Evolutionary conservation across 1,140 invertebrate species (phyloP).

Genomic region (Sycophaga agraensis): DNA sequence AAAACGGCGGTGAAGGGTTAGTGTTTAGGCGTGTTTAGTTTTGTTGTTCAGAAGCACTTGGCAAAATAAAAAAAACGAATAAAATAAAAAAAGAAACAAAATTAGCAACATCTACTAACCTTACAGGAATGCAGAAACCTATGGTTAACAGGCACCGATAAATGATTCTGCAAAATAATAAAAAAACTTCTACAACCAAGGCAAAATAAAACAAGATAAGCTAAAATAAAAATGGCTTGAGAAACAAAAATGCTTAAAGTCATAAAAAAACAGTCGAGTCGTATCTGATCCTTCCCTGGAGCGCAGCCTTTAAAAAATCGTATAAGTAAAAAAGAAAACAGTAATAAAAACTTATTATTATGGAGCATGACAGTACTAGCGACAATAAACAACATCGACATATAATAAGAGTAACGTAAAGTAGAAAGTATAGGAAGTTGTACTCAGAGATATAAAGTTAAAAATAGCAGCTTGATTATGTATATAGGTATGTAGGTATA

Average conservation of each 20-base stretch:
- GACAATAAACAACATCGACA: conserved; percentile 8
- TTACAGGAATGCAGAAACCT: conserved; percentile 78
- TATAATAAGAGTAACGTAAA: conserved; percentile 17
- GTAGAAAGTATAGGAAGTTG: conserved; percentile 21
- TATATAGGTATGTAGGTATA: too few relatives aligned
- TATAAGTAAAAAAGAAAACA: background rate
- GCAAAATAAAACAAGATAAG: conserved; percentile 62
- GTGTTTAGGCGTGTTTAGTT: conserved; percentile 10
- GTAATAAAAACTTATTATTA: background rate
- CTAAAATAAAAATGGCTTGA: conserved; percentile 52
- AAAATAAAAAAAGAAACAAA: conserved; percentile 40
- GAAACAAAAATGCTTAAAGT: conserved; percentile 11
- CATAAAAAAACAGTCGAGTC: too few relatives aligned
- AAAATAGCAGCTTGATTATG: too few relatives aligned
- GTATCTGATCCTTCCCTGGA: background rate
- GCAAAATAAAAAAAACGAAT: conserved; percentile 35
- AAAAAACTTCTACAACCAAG: conserved; percentile 62
- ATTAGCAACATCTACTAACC: conserved; percentile 62
- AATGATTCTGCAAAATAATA: conserved; percentile 84
- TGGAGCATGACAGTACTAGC: background rate
- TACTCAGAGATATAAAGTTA: conserved; percentile 6
- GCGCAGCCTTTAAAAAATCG: background rate
- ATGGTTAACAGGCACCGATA: conserved; percentile 82
- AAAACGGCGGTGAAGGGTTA: conserved; percentile 9
- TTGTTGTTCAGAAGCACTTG: conserved; percentile 14